Evolutionary conservation across 2,113 vertebrate genomes (phyloP), one percentile per base, ranked within the genome.

Genomic region (Actenoides lindsayi): DNA sequence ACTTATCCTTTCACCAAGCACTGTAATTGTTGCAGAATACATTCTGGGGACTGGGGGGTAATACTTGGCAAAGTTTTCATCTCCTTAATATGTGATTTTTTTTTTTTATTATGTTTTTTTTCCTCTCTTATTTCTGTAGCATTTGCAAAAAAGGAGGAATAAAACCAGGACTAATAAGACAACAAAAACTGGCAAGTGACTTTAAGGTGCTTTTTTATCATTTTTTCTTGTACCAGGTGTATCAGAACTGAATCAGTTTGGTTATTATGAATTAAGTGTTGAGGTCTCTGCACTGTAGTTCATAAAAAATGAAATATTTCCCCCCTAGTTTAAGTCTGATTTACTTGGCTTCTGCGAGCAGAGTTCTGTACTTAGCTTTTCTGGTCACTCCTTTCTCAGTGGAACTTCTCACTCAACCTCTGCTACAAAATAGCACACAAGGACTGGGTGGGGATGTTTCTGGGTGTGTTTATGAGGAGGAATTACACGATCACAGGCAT

Each of bases 391-490:
- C 53, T 84, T 83, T 93, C 31, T 44, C 35, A 39, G 64, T 91
- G 80, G 69, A 93, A 93, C 73, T 68, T 95, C 33, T 64, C 51
- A 60, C 80, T 87, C 69, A 68, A 76, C 25, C 11, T 16, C 30
- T 84, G 67, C 19, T 71, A 48, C 76, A 80, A 81, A 92, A 42
- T 11, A 53, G 48, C 48, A 23, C 28, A 35, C 6, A 23, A 65
- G 73, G 48, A 7, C 33, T 56, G 90, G 90, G 74, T 73, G 87
- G 69, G 48, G 89, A 57, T 50, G 69, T 71, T 31, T 83, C 59
- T 92, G 87, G 85, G 71, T 87, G 81, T 89, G 73, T 95, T 93
- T 90, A 83, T 79, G 35, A 54, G 44, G 24, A 89, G 79, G 65
- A 92, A 44, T 24, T 85, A 48, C 1, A 5, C 62, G 87, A 68